Base-by-base conservation (phyloP, 2,888 invertebrate genomes). In the Thymelicus lineola region DNA sequence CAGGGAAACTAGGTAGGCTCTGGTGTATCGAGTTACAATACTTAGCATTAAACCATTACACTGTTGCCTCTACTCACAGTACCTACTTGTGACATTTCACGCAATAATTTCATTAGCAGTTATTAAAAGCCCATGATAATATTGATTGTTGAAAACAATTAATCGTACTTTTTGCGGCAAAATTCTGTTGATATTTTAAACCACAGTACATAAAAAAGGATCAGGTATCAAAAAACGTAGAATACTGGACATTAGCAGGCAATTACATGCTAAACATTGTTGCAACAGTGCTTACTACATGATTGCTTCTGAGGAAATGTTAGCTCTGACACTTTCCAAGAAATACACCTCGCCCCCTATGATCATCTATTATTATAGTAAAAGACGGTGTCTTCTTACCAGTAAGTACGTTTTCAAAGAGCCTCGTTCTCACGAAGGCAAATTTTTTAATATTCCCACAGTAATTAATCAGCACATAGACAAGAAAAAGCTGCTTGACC, bases 401-500 rank as follows among this genome's bases (percentile, higher is more conserved):
- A 7, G 1, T 12, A 50, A 6, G 50, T 50, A 42, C 42, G 42
- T 42, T 42, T 42, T 42, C 42, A 4, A 17, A 50, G 46, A 14
- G 50, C 9, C 53, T 53, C 10, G 36, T 57, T 57, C 57, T 57
- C 57, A 57, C 57, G 45, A 36, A 48, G 36, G 58, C 15, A 58
- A 59, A 58, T 59, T 17, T 58, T 53, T 12, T n/a, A 42, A 46
- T 66, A 48, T 48, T 66, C 66, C 58, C 66, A 66, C 66, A 48
- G 15, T 35, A 45, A 66, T 66, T 66, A 66, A 57, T 58, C 58
- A 66, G 66, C 45, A n/a, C 36, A 12, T 10, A 3, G 42, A 7
- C 10, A 42, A 67, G 42, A 67, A 67, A 61, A 67, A 61, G 58
- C 48, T 9, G 66, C 59, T 61, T 61, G 42, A 59, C 70, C 58